A percentile compares a stretch with the other conserved stretches of the same genome.
Conservation (phyloP, 1,140 invertebrate genomes). For the Heterodera schachtii region DNA sequence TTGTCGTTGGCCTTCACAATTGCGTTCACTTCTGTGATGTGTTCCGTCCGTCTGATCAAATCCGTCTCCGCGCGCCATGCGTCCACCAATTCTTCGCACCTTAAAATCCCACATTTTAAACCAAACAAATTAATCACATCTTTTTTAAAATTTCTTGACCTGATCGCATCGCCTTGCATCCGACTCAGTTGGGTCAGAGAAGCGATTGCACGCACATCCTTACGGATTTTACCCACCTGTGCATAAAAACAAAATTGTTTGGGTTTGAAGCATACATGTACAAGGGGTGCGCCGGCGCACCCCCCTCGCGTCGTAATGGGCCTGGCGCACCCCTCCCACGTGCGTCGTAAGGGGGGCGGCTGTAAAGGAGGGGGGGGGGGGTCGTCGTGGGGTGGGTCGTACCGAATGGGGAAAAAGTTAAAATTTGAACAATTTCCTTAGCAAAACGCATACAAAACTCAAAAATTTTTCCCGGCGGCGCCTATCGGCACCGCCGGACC, state of each 20-base stretch:
- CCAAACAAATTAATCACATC: not conserved
- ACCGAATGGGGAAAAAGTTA: too few species aligned
- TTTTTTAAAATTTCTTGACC: slow-evolving; percentile 29
- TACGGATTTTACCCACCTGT: slow-evolving; percentile 18
- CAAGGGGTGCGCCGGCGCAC: too few species aligned
- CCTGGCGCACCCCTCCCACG: too few species aligned
- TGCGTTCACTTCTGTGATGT: slow-evolving; percentile 40
- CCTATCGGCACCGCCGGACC: too few species aligned
- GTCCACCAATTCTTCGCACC: slow-evolving; percentile 49
- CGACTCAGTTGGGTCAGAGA: slow-evolving; percentile 44
- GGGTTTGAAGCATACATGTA: too few species aligned
- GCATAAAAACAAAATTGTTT: not conserved
- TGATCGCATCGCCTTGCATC: slow-evolving; percentile 44
- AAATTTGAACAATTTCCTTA: too few species aligned
- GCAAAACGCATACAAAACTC: too few species aligned
- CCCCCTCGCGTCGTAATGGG: too few species aligned
- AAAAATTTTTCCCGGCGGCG: too few species aligned
- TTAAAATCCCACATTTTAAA: slow-evolving; percentile 33
- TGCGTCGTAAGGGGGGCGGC: too few species aligned
- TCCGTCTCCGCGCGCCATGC: slow-evolving; percentile 45
- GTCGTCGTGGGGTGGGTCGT: too few species aligned
- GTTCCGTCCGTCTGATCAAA: slow-evolving; percentile 47
- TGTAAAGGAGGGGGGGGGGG: too few species aligned
- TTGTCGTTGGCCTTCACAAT: slow-evolving; percentile 51
- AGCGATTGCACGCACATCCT: slow-evolving; percentile 34